phyloP scores from a whole-genome alignment of 2,113 vertebrate genomes.

The Ciconia stormi region DNA sequence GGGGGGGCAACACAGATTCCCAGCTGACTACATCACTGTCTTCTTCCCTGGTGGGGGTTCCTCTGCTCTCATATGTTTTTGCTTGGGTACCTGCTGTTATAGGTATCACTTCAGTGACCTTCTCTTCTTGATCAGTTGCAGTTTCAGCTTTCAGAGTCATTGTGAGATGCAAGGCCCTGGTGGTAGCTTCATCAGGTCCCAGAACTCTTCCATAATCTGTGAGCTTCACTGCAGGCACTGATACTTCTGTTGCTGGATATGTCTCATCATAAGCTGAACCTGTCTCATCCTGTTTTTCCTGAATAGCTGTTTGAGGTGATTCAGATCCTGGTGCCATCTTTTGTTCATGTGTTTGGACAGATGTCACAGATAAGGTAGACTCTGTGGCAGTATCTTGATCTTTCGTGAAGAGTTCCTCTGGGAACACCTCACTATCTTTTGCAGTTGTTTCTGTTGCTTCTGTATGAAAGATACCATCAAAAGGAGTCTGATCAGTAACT shows the following conservation, averaged over 20 bases:
- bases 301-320: neutral
- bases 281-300: neutral
- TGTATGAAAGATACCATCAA: conserved; percentile 29
- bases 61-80: neutral
- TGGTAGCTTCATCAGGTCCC: conserved; percentile 1
- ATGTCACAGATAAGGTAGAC: neutral
- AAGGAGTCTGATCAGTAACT: conserved; percentile 33
- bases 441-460: conserved; percentile 22
- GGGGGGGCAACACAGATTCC: neutral
- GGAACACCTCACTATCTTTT: neutral
- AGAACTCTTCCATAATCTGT: neutral
- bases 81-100: neutral
- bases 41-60: neutral
- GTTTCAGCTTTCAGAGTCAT: neutral
- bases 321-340: neutral
- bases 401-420: neutral
- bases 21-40: neutral
- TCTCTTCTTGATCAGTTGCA: neutral
- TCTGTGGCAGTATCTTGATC: neutral
- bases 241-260: neutral
- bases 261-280: conserved; percentile 57
- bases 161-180: neutral
- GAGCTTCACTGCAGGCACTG: neutral
- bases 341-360: neutral
- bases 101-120: neutral